These are phyloP conservation scores for Drosophila sucinea DNA, from an alignment of 1,140 invertebrate species.

Conservation along the genomic window DNA sequence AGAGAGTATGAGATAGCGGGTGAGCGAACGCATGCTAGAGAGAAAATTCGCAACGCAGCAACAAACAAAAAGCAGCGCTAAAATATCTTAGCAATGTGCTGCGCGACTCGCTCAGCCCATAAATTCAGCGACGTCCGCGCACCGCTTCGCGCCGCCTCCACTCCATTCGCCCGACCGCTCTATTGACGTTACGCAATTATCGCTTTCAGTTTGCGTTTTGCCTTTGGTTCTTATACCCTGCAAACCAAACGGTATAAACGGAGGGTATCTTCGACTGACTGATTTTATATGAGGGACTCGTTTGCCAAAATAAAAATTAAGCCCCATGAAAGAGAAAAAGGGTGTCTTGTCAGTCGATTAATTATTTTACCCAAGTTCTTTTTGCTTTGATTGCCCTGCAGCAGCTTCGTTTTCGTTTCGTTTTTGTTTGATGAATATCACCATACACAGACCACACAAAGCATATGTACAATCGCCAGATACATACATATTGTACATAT, in stretches of 20 bases:
- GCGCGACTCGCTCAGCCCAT: constrained; percentile 37
- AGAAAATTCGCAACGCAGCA: constrained; percentile 47
- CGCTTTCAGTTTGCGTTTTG: constrained; percentile 37
- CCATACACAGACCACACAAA: constrained; percentile 20
- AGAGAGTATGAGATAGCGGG: constrained; percentile 15
- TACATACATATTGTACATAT: constrained; percentile 6
- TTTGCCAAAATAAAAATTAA: background rate
- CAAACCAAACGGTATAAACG: too few species aligned
- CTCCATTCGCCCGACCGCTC: constrained; percentile 21
- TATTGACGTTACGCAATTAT: constrained; percentile 66
- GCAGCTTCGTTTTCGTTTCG: constrained; percentile 38
- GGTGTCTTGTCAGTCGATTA: background rate
- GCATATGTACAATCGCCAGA: background rate
- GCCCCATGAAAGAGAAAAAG: background rate
- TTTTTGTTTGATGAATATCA: constrained; percentile 19
- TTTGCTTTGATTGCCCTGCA: constrained; percentile 33
- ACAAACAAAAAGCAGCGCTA: constrained; percentile 62
- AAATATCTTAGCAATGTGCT: constrained; percentile 51
- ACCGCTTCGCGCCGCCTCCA: background rate
- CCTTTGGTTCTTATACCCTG: background rate
- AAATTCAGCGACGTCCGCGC: constrained; percentile 22
- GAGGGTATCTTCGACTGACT: too few species aligned
- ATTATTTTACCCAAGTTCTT: background rate
- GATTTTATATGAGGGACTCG: too few species aligned
- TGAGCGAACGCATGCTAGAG: background rate